Evolutionary conservation across 2,113 vertebrate species (phyloP).

Genomic region (Elephas maximus): DNA sequence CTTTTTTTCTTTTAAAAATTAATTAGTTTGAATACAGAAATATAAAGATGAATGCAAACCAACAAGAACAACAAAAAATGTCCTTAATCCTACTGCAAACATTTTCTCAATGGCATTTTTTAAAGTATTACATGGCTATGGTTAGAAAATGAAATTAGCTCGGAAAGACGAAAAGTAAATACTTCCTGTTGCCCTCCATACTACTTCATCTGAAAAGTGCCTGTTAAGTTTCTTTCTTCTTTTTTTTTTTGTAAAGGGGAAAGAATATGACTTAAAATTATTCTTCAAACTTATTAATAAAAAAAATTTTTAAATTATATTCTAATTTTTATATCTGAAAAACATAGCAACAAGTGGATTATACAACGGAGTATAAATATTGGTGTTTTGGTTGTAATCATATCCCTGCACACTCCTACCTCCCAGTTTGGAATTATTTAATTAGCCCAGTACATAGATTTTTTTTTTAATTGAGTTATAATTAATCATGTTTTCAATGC

Average conservation of each 20-base stretch:
- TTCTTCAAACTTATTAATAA: constrained; percentile 11
- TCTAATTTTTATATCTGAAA: constrained; percentile 45
- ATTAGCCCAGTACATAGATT: not conserved
- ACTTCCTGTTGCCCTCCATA: fast-evolving
- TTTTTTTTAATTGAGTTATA: constrained; percentile 53
- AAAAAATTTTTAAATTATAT: not conserved
- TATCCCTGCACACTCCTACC: not conserved
- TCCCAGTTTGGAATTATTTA: constrained; percentile 42
- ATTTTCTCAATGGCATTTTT: not conserved
- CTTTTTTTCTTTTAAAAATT: not conserved
- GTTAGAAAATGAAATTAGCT: not conserved
- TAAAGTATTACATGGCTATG: not conserved
- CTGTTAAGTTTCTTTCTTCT: not conserved
- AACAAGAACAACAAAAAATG: not conserved
- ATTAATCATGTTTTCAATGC: constrained; percentile 8
- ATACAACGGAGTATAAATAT: not conserved
- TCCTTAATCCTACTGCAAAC: not conserved
- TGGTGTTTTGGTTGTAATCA: not conserved
- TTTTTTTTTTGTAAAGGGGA: not conserved
- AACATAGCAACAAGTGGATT: not conserved
- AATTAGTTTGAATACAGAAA: constrained; percentile 26
- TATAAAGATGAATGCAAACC: not conserved
- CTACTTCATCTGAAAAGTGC: not conserved
- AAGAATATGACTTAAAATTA: constrained; percentile 15
- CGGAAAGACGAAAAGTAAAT: not conserved